These are phyloP conservation scores for Wasmannia auropunctata DNA, from an alignment of 1,140 invertebrate species.

Conservation along the genomic window DNA sequence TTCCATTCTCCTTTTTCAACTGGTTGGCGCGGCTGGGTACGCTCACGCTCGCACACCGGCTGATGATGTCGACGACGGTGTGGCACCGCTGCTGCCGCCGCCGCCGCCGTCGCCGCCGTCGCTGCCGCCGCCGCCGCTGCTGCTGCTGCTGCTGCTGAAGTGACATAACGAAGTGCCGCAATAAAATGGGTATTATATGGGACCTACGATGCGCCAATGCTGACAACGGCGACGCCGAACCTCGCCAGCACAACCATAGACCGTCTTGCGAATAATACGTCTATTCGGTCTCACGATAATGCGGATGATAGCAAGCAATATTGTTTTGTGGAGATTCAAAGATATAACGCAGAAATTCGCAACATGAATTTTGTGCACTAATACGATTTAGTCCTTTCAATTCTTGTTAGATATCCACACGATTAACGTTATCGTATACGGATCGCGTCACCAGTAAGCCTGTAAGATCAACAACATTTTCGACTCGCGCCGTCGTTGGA, in stretches of 20 bases:
- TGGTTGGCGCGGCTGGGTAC: background rate
- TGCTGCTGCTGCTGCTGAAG: constrained; percentile 56
- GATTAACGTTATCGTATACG: background rate
- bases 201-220: background rate
- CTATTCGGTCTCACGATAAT: constrained; percentile 72
- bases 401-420: background rate
- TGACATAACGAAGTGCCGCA: constrained; percentile 65
- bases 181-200: constrained; percentile 66
- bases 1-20: constrained; percentile 59
- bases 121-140: constrained; percentile 43
- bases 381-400: background rate
- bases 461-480: background rate
- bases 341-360: background rate
- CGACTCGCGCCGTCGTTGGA: background rate
- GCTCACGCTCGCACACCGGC: constrained; percentile 2
- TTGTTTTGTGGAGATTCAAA: constrained; percentile 35
- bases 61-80: constrained; percentile 27
- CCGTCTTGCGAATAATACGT: constrained; percentile 31
- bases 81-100: constrained; percentile 21
- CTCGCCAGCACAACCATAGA: background rate
- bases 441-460: background rate
- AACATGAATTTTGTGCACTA: background rate
- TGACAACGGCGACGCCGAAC: background rate
- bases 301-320: constrained; percentile 69
- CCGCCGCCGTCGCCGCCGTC: too few species aligned